Conservation (phyloP, 2,797 vertebrate genomes). For the Silurus aristotelis region DNA sequence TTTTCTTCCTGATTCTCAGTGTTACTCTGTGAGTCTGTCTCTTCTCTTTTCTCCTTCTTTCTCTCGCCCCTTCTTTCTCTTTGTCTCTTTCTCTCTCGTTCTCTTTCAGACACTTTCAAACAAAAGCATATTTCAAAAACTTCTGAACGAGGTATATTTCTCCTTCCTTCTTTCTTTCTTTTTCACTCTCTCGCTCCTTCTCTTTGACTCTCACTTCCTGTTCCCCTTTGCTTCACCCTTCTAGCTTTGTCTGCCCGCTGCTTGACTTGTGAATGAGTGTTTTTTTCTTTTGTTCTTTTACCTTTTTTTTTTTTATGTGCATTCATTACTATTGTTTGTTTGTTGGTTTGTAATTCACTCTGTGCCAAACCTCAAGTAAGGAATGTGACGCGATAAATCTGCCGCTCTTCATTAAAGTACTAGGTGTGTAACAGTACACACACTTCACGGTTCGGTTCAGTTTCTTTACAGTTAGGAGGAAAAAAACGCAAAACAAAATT, state of each 20-base stretch:
- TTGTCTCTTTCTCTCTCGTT: conserved; percentile 74
- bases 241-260: conserved; percentile 66
- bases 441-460: too few relatives aligned
- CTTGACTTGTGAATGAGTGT: conserved; percentile 53
- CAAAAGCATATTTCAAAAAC: conserved; percentile 99
- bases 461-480: too few relatives aligned
- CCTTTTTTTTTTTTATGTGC: neutral
- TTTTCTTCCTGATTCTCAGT: conserved; percentile 57
- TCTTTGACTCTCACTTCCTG: conserved; percentile 34
- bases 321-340: neutral
- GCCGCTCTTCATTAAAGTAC: too few relatives aligned
- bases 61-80: conserved; percentile 73
- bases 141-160: conserved; percentile 95
- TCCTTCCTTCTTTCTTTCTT: conserved; percentile 74
- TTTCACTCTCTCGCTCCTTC: conserved; percentile 75
- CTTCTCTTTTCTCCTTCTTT: conserved; percentile 66
- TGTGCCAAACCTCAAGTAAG: neutral
- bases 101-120: conserved; percentile 99
- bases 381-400: too few relatives aligned
- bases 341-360: neutral
- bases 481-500: too few relatives aligned
- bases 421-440: too few relatives aligned
- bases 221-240: conserved; percentile 57
- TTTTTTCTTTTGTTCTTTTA: neutral
- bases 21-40: conserved; percentile 68